phyloP scores from a whole-genome alignment of 2,888 invertebrate species.

The Platycheirus albimanus region DNA sequence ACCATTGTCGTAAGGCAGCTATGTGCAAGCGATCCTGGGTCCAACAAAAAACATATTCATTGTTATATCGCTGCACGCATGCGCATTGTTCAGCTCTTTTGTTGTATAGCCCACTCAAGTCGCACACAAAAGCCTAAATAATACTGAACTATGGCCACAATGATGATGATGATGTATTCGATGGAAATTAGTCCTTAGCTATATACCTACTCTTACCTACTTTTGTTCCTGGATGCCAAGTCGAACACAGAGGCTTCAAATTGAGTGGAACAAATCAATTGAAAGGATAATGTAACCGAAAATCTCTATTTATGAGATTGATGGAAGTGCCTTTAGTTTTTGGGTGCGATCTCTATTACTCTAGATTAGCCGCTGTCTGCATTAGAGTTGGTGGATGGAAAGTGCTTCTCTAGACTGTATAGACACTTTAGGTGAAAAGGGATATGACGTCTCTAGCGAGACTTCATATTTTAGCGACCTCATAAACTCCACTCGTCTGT shows the following conservation, averaged over 20 bases:
- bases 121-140: conserved; percentile 69
- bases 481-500: conserved; percentile 53
- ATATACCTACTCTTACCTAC: too few relatives aligned
- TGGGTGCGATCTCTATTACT: conserved; percentile 72
- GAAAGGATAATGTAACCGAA: conserved; percentile 59
- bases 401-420: neutral
- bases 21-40: conserved; percentile 35
- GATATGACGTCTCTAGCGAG: conserved; percentile 27
- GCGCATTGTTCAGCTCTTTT: conserved; percentile 63
- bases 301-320: conserved; percentile 67
- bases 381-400: conserved; percentile 2
- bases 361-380: conserved; percentile 50
- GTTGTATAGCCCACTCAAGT: conserved; percentile 65
- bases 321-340: conserved; percentile 43
- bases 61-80: conserved; percentile 64
- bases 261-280: conserved; percentile 73
- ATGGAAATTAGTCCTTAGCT: conserved; percentile 71
- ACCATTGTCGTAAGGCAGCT: conserved; percentile 58
- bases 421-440: conserved; percentile 52
- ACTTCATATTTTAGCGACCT: conserved; percentile 58
- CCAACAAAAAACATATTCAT: conserved; percentile 48
- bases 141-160: conserved; percentile 52
- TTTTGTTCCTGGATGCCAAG: conserved; percentile 26
- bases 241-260: conserved; percentile 68
- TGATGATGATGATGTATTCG: conserved; percentile 73